A percentile compares a stretch with the other conserved stretches of the same genome.
phyloP scores from a whole-genome alignment of 2,888 invertebrate species.

The Platerodrilus igneus region DNA sequence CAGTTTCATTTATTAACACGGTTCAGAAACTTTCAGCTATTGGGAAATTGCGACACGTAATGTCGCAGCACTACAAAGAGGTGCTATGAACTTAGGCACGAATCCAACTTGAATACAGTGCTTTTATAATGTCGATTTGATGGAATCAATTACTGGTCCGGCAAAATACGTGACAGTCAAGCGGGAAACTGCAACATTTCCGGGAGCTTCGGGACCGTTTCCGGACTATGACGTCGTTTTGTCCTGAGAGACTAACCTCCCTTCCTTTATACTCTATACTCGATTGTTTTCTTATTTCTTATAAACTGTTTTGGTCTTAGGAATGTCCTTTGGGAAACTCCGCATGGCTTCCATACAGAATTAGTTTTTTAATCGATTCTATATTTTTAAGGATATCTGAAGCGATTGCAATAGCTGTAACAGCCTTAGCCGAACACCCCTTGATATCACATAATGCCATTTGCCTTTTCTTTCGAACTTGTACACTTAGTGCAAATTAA shows the following conservation, averaged over 20 bases:
- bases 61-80: no score
- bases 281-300: constrained; percentile 46
- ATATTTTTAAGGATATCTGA: no score
- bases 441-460: no score
- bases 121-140: constrained; percentile 20
- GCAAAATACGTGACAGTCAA: constrained; percentile 28
- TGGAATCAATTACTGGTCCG: constrained; percentile 25
- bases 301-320: constrained; percentile 43
- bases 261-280: constrained; percentile 41
- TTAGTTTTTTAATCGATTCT: constrained; percentile 38
- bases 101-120: no score
- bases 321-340: constrained; percentile 35
- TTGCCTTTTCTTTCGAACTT: no score
- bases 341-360: constrained; percentile 39
- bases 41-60: no score
- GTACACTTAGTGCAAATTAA: no score
- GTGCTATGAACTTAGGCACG: no score
- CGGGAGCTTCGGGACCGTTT: constrained; percentile 25
- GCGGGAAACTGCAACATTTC: constrained; percentile 27
- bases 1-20: no score
- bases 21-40: no score
- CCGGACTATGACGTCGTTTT: constrained; percentile 28
- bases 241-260: constrained; percentile 38
- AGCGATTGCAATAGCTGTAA: no score
- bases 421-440: no score